Base-by-base conservation (phyloP, 1,140 invertebrate genomes). In the Phymorhynchus buccinoides region DNA sequence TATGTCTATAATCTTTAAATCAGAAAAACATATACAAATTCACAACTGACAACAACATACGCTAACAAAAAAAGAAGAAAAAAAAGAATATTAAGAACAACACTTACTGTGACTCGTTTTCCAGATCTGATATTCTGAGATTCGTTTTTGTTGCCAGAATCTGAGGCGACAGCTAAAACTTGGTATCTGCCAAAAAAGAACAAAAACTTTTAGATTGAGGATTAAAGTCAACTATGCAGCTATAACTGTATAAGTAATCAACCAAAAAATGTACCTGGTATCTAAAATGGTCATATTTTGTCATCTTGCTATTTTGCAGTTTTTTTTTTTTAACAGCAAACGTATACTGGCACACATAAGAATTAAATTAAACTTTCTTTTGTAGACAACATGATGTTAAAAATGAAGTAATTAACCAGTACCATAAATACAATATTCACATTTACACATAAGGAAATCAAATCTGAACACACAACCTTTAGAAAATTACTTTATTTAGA, bases 81-180 rank as follows among this genome's bases (percentile, higher is more conserved):
- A 66, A 27, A 35, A 73, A 73, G 30, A 73, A 3, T 73, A 32
- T 9, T 22, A 62, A 27, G 22, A 71, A 30, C 30, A 62, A 81
- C 16, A 42, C 92, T 88, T 91, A 94, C 93, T 12, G 89, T 88
- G 52, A 94, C 92, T 88, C 90, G 89, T 88, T 94, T 94, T 16
- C 93, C 93, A 75, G 91, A 90, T 77, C 90, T 92, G 22, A 93
- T 90, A 73, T 90, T 93, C 80, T 93, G 91, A 62, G 91, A 88
- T 88, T 94, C 93, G 85, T 93, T 91, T 87, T 89, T 91, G 9
- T 89, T 88, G 81, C 89, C 92, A 44, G 89, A 88, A 87, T 94
- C 93, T 77, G 90, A 91, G 6, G 94, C 92, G 22, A 93, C 92
- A 41, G 94, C 94, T 52, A 94, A 87, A 1, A 93, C 90, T 88